Percentiles rank a stretch among this genome's conserved stretches.
phyloP scores from a whole-genome alignment of 2,113 vertebrate species.

The Protobothrops flavoviridis region DNA sequence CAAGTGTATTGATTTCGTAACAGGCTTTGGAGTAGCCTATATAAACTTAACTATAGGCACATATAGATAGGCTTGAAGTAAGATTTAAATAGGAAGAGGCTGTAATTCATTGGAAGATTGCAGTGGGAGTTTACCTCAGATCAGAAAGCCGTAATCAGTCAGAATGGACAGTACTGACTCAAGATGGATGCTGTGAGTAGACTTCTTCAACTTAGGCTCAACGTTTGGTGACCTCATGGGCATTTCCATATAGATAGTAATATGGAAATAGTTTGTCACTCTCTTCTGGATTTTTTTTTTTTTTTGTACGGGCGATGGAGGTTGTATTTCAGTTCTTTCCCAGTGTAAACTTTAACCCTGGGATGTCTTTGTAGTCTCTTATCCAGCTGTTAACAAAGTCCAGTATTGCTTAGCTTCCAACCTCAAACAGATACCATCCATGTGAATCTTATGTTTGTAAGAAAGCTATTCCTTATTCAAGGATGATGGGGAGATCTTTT shows the following conservation, averaged over 20 bases:
- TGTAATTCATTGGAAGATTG: background rate
- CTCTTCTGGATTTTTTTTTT: background rate
- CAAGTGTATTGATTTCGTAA: background rate
- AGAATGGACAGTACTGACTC: too few relatives aligned
- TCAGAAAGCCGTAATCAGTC: background rate
- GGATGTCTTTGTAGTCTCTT: background rate
- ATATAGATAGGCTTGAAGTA: background rate
- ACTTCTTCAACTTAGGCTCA: background rate
- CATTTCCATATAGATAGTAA: background rate
- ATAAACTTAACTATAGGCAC: background rate
- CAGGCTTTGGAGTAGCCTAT: background rate
- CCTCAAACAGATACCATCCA: background rate
- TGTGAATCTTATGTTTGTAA: background rate
- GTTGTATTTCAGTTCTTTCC: background rate
- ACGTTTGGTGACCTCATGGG: background rate
- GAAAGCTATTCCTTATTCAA: background rate
- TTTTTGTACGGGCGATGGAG: fast-evolving
- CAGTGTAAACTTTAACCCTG: background rate
- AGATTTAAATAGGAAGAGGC: background rate
- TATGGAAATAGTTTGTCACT: background rate
- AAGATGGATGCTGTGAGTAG: background rate
- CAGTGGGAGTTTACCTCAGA: background rate
- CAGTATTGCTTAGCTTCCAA: background rate
- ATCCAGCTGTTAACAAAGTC: background rate
- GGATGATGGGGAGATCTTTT: background rate